Evolutionary conservation across 2,113 vertebrate species (phyloP).

Genomic region (Archilochus colubris): DNA sequence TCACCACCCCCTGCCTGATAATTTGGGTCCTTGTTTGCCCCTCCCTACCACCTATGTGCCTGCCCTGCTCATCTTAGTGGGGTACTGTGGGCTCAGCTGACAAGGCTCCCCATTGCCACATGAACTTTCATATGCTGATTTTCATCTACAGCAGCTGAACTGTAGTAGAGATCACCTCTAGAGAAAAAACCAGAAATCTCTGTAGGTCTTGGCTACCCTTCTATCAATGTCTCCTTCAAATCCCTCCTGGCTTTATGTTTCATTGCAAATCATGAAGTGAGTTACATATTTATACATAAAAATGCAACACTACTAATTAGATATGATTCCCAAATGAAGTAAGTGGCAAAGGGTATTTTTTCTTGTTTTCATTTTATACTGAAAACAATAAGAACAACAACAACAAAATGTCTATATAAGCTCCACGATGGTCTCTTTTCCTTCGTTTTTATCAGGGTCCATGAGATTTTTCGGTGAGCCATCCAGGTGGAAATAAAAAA

Average conservation of each 20-base stretch:
- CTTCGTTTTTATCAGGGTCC: not conserved
- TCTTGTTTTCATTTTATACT: not conserved
- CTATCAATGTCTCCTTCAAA: not conserved
- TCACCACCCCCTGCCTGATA: not conserved
- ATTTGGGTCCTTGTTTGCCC: accelerated
- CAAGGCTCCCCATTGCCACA: not conserved
- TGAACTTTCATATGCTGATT: not conserved
- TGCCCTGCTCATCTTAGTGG: not conserved
- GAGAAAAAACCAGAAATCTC: not conserved
- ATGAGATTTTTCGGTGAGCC: not conserved
- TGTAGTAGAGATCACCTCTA: not conserved
- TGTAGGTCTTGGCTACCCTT: not conserved
- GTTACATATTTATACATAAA: not conserved
- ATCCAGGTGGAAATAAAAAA: not conserved
- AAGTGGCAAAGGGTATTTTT: not conserved
- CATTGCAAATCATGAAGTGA: not conserved
- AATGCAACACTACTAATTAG: not conserved
- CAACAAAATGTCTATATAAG: not conserved
- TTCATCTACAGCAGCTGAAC: not conserved
- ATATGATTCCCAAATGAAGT: not conserved
- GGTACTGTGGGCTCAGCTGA: not conserved
- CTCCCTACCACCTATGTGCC: not conserved
- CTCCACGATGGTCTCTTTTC: not conserved
- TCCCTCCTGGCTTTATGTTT: not conserved
- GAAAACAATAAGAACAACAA: not conserved